Conservation (phyloP, 1,140 invertebrate genomes). For the Sitobion miscanthi region DNA sequence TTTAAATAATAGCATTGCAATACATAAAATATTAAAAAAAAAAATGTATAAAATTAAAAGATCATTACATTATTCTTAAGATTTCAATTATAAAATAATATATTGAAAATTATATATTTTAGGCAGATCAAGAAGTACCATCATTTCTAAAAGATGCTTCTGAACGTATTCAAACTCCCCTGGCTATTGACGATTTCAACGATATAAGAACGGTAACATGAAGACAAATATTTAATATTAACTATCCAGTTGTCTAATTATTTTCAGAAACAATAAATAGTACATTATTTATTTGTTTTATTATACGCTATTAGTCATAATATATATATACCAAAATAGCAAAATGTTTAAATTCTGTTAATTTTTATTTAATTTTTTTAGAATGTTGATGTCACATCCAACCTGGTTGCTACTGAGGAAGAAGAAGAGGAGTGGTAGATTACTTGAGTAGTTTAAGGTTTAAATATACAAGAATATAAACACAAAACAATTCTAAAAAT, state of each 20-base stretch:
- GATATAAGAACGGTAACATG: conserved; percentile 44
- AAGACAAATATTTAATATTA: background rate
- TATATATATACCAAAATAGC: background rate
- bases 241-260: background rate
- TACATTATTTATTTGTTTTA: background rate
- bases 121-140: conserved; percentile 55
- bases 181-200: conserved; percentile 2
- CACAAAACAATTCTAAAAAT: background rate
- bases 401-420: conserved; percentile 10
- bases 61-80: background rate
- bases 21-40: background rate
- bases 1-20: background rate
- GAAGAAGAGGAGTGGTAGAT: conserved; percentile 39
- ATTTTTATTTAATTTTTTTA: background rate
- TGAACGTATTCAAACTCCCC: background rate
- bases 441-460: background rate
- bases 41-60: background rate
- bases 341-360: background rate
- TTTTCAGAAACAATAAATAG: background rate
- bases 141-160: conserved; percentile 31
- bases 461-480: background rate
- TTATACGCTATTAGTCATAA: background rate
- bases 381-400: conserved; percentile 38
- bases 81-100: background rate
- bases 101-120: background rate